These are phyloP conservation scores for Monoplex corrugatus DNA, from an alignment of 2,888 invertebrate genomes.

Conservation along the genomic window DNA sequence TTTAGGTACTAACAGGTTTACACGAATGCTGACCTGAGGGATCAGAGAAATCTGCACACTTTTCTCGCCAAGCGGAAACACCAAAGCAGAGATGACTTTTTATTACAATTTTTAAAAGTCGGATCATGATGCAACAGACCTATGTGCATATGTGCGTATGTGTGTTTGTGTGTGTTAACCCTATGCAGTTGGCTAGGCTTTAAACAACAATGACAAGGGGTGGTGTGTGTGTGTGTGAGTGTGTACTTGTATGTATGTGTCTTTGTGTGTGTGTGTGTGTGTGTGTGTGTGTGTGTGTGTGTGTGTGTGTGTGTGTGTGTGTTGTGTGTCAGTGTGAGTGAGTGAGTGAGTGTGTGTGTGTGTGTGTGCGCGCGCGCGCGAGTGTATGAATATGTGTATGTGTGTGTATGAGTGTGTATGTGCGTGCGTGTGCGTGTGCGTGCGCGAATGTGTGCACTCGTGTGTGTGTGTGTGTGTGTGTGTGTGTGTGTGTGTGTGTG, in stretches of 20 bases:
- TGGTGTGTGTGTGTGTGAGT: too few relatives aligned
- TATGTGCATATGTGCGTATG: too few relatives aligned
- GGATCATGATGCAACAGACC: too few relatives aligned
- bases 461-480: neutral
- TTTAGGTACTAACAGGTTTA: too few relatives aligned
- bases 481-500: constrained; percentile 13
- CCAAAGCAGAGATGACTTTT: too few relatives aligned
- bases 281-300: constrained; percentile 7
- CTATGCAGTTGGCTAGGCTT: too few relatives aligned
- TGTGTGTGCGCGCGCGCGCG: neutral
- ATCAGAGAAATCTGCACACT: too few relatives aligned
- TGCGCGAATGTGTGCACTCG: neutral
- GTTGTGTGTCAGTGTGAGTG: neutral
- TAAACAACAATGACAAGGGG: too few relatives aligned
- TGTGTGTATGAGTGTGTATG: neutral
- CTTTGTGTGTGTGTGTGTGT: neutral
- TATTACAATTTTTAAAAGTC: too few relatives aligned
- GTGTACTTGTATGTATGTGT: neutral
- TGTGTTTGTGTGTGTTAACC: too few relatives aligned
- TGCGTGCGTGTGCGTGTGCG: neutral
- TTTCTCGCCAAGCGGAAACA: too few relatives aligned
- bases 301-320: neutral
- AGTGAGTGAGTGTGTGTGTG: neutral
- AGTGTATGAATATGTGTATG: neutral
- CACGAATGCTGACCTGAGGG: too few relatives aligned